A percentile compares a stretch with the other conserved stretches of the same genome.
These are phyloP conservation scores for Chrysemys picta DNA, from an alignment of 2,113 vertebrate species.

Conservation along the genomic window DNA sequence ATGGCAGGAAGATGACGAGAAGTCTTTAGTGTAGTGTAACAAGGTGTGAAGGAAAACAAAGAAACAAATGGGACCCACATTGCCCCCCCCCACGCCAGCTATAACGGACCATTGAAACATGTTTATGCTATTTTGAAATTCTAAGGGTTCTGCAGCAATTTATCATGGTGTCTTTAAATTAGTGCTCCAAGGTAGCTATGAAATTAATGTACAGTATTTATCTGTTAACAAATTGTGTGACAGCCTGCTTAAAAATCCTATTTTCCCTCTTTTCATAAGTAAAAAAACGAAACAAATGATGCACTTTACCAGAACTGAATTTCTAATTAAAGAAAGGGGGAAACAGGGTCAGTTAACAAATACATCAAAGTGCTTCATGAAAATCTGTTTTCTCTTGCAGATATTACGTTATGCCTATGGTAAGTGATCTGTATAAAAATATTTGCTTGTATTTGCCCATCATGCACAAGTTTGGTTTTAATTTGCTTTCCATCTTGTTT, in stretches of 20 bases:
- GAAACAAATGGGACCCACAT: background rate
- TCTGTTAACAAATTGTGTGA: background rate
- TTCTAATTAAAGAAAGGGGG: conserved; percentile 64
- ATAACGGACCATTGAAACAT: background rate
- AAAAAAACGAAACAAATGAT: conserved; percentile 53
- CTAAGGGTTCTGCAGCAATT: conserved; percentile 2
- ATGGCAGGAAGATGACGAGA: background rate
- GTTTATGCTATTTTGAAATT: conserved; percentile 1
- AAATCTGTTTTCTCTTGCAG: conserved; percentile 25
- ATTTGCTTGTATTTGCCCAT: background rate
- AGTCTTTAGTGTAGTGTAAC: background rate
- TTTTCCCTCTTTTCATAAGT: background rate
- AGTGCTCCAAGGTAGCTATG: conserved; percentile 5
- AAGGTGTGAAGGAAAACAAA: background rate
- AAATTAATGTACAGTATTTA: background rate
- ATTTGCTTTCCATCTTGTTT: background rate
- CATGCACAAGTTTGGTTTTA: background rate
- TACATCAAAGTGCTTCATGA: conserved; percentile 14
- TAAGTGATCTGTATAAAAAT: background rate
- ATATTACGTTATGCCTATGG: conserved; percentile 21
- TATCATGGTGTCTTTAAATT: conserved; percentile 10
- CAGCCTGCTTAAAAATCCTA: background rate
- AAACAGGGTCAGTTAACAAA: conserved; percentile 46
- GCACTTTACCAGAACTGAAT: conserved; percentile 34
- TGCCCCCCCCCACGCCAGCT: background rate